Base-by-base conservation (phyloP, 2,797 vertebrate species). In the Falco cherrug region DNA sequence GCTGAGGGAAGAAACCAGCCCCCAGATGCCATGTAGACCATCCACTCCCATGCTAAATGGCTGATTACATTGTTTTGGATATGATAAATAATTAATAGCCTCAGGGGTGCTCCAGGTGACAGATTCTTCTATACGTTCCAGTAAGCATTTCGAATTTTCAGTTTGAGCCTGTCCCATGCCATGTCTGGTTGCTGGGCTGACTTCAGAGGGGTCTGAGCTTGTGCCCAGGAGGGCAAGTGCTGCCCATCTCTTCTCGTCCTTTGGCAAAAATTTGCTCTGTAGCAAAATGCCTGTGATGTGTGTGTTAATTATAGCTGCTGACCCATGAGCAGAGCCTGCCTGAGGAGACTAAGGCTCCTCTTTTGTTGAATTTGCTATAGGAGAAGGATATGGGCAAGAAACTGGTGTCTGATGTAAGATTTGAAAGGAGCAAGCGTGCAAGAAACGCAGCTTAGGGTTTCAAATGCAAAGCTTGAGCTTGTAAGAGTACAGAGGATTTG, bases 231-330 rank as follows among this genome's bases (percentile, higher is more conserved):
- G 35, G 47, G 17, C 39, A 73, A 79, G 20, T 28, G 15, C 60
- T 54, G 43, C 29, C 0, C 0, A 11, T 31, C 11, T 33, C 37
- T 63, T 54, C 4, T 0, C 33, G 41, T 51, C 28, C 35, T 65
- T 71, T 41, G 10, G 88, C 56, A 51, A 70, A 43, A 63, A 31
- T 53, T 50, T 53, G 15, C n/a, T 64, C 47, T 26, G 28, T 54
- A 60, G 35, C 33, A 60, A 70, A 60, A 88, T 33, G 28, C 41
- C 28, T 54, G 56, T 59, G 28, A n/a, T 64, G 39, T 45, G 43
- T 45, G 43, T 71, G 57, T 60, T 67, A 33, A 14, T 79, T 73
- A n/a, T 4, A 43, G 31, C 51, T 74, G n/a, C 73, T 74, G n/a
- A 12, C 16, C 67, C 25, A 11, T 5, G 39, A 35, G 26, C 45